These are phyloP conservation scores for Falco concolor DNA, from an alignment of 2,797 vertebrate species.

Conservation along the genomic window DNA sequence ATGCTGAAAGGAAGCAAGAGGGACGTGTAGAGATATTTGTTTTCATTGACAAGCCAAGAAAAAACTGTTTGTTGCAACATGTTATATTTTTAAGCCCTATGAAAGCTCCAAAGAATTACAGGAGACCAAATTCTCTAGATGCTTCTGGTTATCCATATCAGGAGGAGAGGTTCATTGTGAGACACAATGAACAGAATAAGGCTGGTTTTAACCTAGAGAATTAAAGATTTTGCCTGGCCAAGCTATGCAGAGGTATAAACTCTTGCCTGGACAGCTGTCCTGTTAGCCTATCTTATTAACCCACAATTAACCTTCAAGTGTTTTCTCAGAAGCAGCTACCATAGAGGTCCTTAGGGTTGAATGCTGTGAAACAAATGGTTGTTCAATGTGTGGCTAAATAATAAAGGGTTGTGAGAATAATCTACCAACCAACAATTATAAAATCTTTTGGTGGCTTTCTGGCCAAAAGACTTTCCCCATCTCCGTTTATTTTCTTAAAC, in stretches of 20 bases:
- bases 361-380: neutral
- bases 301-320: neutral
- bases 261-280: neutral
- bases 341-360: neutral
- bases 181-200: neutral
- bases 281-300: neutral
- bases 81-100: neutral
- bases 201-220: neutral
- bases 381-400: neutral
- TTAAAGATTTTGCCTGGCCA: neutral
- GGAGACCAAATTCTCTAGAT: neutral
- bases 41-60: neutral
- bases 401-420: neutral
- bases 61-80: neutral
- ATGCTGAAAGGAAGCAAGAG: neutral
- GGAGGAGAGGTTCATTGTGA: neutral
- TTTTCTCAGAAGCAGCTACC: neutral
- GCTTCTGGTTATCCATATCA: neutral
- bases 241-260: neutral
- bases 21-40: neutral
- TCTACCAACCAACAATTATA: neutral
- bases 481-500: neutral
- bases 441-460: neutral
- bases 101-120: neutral
- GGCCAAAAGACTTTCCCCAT: neutral